Conservation (phyloP, 1,140 invertebrate species). For the Philaenus spumarius region DNA sequence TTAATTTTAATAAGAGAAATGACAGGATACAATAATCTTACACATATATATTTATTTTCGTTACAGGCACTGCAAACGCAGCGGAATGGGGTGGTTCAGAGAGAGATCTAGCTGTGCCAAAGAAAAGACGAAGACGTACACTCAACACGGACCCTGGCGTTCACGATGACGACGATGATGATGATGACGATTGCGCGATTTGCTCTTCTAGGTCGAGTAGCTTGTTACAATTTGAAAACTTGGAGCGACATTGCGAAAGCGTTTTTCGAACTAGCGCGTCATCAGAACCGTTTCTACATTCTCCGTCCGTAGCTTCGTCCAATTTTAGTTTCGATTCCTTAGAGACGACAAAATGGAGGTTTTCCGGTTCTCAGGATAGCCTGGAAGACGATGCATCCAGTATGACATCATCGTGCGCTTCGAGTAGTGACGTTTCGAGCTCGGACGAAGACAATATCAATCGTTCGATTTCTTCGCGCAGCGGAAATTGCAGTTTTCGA, state of each 20-base stretch:
- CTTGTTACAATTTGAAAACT: conserved; percentile 69
- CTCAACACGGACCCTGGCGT: conserved; percentile 39
- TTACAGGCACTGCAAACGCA: conserved; percentile 12
- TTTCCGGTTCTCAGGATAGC: conserved; percentile 46
- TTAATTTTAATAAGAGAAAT: too few relatives aligned
- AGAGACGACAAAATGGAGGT: conserved; percentile 42
- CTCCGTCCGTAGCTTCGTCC: conserved; percentile 42
- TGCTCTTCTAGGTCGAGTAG: conserved; percentile 58
- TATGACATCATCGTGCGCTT: conserved; percentile 18
- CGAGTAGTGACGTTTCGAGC: conserved; percentile 34
- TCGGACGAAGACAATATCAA: conserved; percentile 31
- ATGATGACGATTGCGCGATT: conserved; percentile 32
- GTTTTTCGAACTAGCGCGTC: conserved; percentile 31
- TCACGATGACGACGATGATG: conserved; percentile 41
- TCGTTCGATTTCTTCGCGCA: conserved; percentile 26
- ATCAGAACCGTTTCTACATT: conserved; percentile 24
- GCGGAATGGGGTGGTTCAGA: conserved; percentile 55
- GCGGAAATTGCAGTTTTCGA: conserved; percentile 25
- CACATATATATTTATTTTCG: too few relatives aligned
- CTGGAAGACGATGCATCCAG: conserved; percentile 35
- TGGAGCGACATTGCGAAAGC: conserved; percentile 54
- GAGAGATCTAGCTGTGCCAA: conserved; percentile 67
- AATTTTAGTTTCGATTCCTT: conserved; percentile 50
- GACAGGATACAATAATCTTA: too few relatives aligned
- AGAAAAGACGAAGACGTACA: conserved; percentile 56